phyloP scores from a whole-genome alignment of 2,888 invertebrate species.

The Melitaea athalia region DNA sequence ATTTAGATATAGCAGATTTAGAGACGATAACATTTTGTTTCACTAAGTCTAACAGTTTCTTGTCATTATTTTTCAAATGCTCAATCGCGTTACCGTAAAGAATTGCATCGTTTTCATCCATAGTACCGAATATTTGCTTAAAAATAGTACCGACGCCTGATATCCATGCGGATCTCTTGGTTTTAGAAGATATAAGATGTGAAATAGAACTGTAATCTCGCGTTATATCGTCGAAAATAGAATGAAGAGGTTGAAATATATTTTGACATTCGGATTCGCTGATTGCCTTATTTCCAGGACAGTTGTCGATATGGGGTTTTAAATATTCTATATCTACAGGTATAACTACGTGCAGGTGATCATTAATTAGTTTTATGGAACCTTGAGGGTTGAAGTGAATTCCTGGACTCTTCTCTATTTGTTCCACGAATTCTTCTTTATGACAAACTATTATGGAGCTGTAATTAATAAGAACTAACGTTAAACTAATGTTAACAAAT shows the following conservation, averaged over 20 bases:
- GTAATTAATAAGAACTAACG: background rate
- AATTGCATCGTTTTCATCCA: constrained; percentile 5
- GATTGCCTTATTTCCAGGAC: too few species aligned
- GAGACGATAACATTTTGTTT: background rate
- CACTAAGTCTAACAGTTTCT: background rate
- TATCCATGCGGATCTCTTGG: background rate
- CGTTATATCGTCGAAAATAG: too few species aligned
- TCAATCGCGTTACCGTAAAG: background rate
- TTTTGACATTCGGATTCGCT: too few species aligned
- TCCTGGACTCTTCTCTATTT: constrained; percentile 32
- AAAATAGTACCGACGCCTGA: background rate
- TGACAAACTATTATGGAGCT: background rate
- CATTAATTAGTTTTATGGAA: constrained; percentile 33
- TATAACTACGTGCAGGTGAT: constrained; percentile 28
- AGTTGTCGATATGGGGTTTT: constrained; percentile 37
- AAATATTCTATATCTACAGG: constrained; percentile 39
- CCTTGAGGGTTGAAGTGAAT: constrained; percentile 42
- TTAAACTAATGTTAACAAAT: too few species aligned
- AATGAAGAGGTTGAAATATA: too few species aligned
- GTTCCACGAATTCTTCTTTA: constrained; percentile 29
- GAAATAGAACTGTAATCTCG: constrained; percentile 2
- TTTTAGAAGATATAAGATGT: background rate
- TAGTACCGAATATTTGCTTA: background rate
- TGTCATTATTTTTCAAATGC: background rate
- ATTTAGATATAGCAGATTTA: background rate